Evolutionary conservation across 2,113 vertebrate species (phyloP).

Genomic region (Crotalus tigris): DNA sequence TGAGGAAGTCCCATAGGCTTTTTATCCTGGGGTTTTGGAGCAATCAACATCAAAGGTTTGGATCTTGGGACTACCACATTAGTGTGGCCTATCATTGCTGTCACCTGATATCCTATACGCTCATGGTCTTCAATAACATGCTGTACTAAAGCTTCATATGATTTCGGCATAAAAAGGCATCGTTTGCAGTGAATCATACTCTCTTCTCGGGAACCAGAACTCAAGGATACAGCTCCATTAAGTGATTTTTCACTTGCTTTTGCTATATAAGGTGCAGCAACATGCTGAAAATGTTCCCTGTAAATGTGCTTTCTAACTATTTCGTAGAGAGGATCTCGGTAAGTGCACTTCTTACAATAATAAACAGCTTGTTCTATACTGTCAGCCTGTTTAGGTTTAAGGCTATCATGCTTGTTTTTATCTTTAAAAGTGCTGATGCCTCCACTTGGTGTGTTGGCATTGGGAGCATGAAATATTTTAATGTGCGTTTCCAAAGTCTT

Average conservation of each 20-base stretch:
- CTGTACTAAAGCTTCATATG: slow-evolving; percentile 95
- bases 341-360: slow-evolving; percentile 99
- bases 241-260: slow-evolving; percentile 91
- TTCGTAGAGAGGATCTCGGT: slow-evolving; percentile 97
- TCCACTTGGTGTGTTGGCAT: slow-evolving; percentile 79
- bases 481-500: slow-evolving; percentile 99
- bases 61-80: slow-evolving; percentile 93
- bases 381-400: slow-evolving; percentile 87
- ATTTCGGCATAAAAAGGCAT: slow-evolving; percentile 96
- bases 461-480: slow-evolving; percentile 97
- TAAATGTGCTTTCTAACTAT: slow-evolving; percentile 99
- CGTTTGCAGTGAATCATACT: slow-evolving; percentile 93
- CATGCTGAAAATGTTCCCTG: slow-evolving; percentile 99
- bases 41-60: slow-evolving; percentile 88
- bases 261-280: slow-evolving; percentile 91
- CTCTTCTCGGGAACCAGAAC: slow-evolving; percentile 78
- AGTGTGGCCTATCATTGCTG: slow-evolving; percentile 98
- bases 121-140: slow-evolving; percentile 98
- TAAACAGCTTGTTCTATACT: slow-evolving; percentile 97
- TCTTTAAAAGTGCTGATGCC: slow-evolving; percentile 87
- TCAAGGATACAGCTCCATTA: slow-evolving; percentile 78
- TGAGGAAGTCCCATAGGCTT: slow-evolving; percentile 87
- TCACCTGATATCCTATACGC: slow-evolving; percentile 95
- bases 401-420: slow-evolving; percentile 82
- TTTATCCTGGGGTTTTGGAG: slow-evolving; percentile 89